Percentiles rank a stretch among this genome's conserved stretches.
Evolutionary conservation across 1,140 invertebrate genomes (phyloP).

Genomic region (Colletes gigas): DNA sequence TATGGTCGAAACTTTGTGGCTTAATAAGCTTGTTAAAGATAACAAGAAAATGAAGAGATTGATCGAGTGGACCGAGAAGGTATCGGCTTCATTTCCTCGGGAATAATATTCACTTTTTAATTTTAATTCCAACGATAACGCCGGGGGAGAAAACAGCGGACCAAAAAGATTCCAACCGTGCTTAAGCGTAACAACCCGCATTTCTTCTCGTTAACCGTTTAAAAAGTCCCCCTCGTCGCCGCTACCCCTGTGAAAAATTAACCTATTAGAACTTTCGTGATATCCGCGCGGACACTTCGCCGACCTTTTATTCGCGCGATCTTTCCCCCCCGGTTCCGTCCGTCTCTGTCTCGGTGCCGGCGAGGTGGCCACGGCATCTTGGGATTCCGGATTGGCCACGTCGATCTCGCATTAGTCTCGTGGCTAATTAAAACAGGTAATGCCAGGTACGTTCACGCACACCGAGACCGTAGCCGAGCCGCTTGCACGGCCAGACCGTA

Average conservation of each 20-base stretch:
- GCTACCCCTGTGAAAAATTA: constrained; percentile 35
- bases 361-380: constrained; percentile 17
- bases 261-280: constrained; percentile 43
- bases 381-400: constrained; percentile 62
- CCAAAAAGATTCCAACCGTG: background rate
- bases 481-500: background rate
- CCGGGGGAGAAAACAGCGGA: background rate
- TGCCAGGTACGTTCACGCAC: constrained; percentile 47
- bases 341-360: background rate
- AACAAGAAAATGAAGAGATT: too few relatives aligned
- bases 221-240: background rate
- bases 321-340: background rate
- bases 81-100: too few relatives aligned
- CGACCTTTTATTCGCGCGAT: constrained; percentile 29
- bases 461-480: background rate
- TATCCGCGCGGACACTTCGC: constrained; percentile 36
- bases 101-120: too few relatives aligned
- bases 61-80: too few relatives aligned
- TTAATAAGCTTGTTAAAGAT: too few relatives aligned
- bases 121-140: too few relatives aligned
- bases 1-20: too few relatives aligned
- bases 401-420: constrained; percentile 65
- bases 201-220: constrained; percentile 41
- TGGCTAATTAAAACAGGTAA: constrained; percentile 69
- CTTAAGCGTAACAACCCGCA: constrained; percentile 3